Base-by-base conservation (phyloP, 2,797 vertebrate species). In the Salarias fasciatus region DNA sequence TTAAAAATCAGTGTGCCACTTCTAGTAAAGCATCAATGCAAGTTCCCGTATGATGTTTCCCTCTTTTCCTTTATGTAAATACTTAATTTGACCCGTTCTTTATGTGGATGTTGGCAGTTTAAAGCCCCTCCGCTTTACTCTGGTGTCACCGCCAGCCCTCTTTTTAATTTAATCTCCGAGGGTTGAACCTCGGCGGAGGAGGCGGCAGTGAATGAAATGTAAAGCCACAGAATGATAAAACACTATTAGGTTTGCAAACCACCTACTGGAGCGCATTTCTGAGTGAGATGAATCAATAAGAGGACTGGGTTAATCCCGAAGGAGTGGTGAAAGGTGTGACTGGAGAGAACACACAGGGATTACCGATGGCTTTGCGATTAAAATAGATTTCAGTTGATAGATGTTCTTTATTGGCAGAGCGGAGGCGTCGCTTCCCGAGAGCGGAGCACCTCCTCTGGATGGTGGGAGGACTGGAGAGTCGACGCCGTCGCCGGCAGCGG, bases 351-450 rank as follows among this genome's bases (percentile, higher is more conserved):
- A 43, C 63, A 42, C 7, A 40, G 4, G 50, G 59, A 63, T 77
- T 71, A 8, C 62, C 76, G 53, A 73, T 59, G 11, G 54, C 68
- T 65, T 60, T 15, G 18, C 24, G 14, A 70, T 48, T 66, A 50
- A 63, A 74, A 78, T 59, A 70, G 74, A 73, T 68, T 57, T 42
- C 14, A 46, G 63, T 58, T 61, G 43, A 63, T 50, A 62, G 46
- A 51, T 41, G 76, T 44, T 48, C 4, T 70, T 51, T 73, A 29
- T 57, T 50, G 48, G 47, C 44, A 2, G 24, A 69, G 57, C 58
- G 51, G 53, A 69, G 63, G 53, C 6, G 46, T 68, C 30, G 54
- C 60, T 75, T 63, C 40, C 24, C 18, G 35, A 53, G 37, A 69
- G 44, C 1, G 0, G 8, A 45, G 73, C 53, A 58, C 53, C 52